Evolutionary conservation across 2,113 vertebrate genomes (phyloP), one percentile per base, ranked within the genome.

Genomic region (Rhinogobius similis): DNA sequence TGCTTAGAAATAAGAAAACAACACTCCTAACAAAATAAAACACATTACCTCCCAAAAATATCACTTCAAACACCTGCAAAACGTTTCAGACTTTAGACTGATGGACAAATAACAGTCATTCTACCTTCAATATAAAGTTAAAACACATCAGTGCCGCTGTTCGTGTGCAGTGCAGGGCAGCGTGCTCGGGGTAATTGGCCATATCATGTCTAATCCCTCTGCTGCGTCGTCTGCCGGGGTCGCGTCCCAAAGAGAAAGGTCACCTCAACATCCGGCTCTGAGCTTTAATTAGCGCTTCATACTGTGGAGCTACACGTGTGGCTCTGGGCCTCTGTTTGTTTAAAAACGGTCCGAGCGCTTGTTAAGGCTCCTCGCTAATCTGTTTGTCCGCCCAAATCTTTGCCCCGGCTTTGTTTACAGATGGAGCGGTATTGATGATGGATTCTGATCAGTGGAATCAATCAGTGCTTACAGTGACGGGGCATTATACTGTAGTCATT

Each of bases 131-230:
- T n/a, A n/a, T n/a, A n/a, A n/a, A n/a, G n/a, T n/a, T n/a, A n/a
- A n/a, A n/a, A n/a, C n/a, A n/a, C n/a, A n/a, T n/a, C n/a, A n/a
- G n/a, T n/a, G n/a, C n/a, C n/a, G n/a, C n/a, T n/a, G n/a, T n/a
- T n/a, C n/a, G n/a, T n/a, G n/a, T n/a, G n/a, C n/a, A n/a, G n/a
- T n/a, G n/a, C n/a, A n/a, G n/a, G 61, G 67, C 56, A 10, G 63
- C 74, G 78, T 76, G 87, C 77, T 75, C 73, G 55, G 56, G 79
- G 82, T 83, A 90, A 90, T 90, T 89, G 88, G 84, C 66, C 71
- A 23, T 75, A 82, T 82, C 78, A 64, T 68, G 72, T 65, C 82
- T 91, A 90, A 91, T 91, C 89, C 88, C 86, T 88, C 86, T 89
- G 87, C 67, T 32, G 89, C 82, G 88, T 89, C 86, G 76, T 88